phyloP scores from a whole-genome alignment of 2,797 vertebrate genomes.

The Dicrostonyx torquatus region DNA sequence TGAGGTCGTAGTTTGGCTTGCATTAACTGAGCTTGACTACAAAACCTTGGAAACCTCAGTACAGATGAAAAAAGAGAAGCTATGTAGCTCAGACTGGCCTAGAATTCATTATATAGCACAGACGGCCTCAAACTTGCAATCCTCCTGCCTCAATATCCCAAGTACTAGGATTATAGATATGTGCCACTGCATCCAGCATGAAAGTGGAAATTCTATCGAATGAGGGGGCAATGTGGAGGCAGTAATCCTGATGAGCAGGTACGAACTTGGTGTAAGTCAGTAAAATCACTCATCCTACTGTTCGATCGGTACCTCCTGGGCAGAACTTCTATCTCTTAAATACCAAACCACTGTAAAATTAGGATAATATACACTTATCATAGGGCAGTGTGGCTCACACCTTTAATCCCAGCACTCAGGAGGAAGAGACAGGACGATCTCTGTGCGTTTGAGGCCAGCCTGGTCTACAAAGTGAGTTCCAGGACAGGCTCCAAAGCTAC shows the following conservation, averaged over 20 bases:
- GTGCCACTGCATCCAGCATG: neutral
- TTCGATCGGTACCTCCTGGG: neutral
- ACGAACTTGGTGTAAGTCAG: neutral
- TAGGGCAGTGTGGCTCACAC: too few species aligned
- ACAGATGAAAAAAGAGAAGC: neutral
- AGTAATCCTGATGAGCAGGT: neutral
- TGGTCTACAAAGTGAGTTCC: too few species aligned
- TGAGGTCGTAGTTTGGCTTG: conserved; percentile 29
- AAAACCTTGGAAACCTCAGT: conserved; percentile 52
- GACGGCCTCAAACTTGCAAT: neutral
- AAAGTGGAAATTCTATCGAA: conserved; percentile 21
- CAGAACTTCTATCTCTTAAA: conserved; percentile 49
- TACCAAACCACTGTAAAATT: conserved; percentile 36
- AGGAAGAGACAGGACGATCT: too few species aligned
- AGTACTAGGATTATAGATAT: neutral
- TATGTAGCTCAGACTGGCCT: neutral
- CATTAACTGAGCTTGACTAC: conserved; percentile 3
- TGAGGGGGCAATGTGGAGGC: neutral
- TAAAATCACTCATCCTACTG: neutral
- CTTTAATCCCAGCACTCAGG: too few species aligned
- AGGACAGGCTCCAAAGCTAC: too few species aligned
- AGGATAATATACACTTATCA: conserved; percentile 1
- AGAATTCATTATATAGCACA: neutral
- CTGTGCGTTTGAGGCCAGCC: too few species aligned
- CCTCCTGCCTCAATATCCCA: neutral